Conservation (phyloP, 2,113 vertebrate species). For the Callopanchax toddi region DNA sequence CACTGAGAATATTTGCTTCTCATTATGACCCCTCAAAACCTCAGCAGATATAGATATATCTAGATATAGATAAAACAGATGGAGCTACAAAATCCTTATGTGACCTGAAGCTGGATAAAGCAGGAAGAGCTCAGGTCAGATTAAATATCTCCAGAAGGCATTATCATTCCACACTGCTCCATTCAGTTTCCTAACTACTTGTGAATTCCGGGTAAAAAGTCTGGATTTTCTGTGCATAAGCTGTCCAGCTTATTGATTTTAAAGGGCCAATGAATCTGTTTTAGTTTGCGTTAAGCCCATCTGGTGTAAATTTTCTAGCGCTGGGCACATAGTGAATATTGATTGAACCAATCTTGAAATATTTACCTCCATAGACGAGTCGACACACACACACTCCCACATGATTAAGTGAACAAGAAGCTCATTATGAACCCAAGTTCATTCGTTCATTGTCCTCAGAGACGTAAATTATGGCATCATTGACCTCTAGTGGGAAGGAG, state of each 20-base stretch:
- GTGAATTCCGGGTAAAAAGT: slow-evolving; percentile 9
- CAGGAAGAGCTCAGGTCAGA: background rate
- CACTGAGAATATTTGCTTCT: slow-evolving; percentile 9
- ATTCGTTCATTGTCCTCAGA: slow-evolving; percentile 24
- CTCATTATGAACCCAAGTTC: slow-evolving; percentile 12
- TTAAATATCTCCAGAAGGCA: background rate
- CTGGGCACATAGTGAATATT: slow-evolving; percentile 51
- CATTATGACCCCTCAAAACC: background rate
- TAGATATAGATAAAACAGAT: background rate
- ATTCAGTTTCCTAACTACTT: slow-evolving; percentile 1
- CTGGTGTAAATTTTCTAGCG: slow-evolving; percentile 34
- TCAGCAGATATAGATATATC: background rate
- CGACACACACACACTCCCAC: slow-evolving; percentile 23
- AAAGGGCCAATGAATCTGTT: slow-evolving; percentile 37
- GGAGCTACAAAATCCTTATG: background rate
- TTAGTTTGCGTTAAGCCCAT: slow-evolving; percentile 48
- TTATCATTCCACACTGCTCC: background rate
- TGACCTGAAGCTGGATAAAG: background rate
- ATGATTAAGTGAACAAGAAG: slow-evolving; percentile 39
- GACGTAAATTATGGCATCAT: slow-evolving; percentile 2
- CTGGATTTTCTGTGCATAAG: slow-evolving; percentile 15
- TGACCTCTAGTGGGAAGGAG: background rate
- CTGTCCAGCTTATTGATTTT: slow-evolving; percentile 24
- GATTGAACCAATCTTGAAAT: slow-evolving; percentile 55
- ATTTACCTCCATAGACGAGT: slow-evolving; percentile 36